Base-by-base conservation (phyloP, 2,797 vertebrate genomes). In the Rhabdomys pumilio region DNA sequence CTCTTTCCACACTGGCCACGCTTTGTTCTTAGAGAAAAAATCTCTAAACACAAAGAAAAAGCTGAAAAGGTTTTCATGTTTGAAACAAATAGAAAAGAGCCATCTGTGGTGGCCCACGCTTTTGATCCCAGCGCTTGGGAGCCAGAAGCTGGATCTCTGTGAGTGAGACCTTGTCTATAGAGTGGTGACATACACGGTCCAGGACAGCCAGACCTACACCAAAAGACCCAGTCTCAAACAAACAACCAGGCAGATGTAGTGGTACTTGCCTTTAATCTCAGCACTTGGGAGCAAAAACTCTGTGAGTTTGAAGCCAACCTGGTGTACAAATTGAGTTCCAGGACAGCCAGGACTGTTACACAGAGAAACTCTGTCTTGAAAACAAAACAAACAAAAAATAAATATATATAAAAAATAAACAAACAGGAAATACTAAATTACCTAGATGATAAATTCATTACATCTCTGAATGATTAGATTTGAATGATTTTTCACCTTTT, bases 101-200 rank as follows among this genome's bases (percentile, higher is more conserved):
- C 6, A 15, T 6, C 31, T 6, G 1, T 44, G 14, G 24, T 63
- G 14, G 24, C 24, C 0, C 24, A 44, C 0, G 2, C 24, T 57
- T 83, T 63, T 31, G 29, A 83, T 61, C 24, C 38, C 57, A 44
- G 38, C 81, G 10, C 38, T 61, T 1, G 26, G 81, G 81, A 63
- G 57, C 3, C 57, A 63, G 81, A 63, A 44, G 59, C 24, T 26
- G 2, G 38, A 63, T 26, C 59, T 63, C 13, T 29, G 22, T 82
- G 80, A 38, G 57, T 6, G 14, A 63, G 26, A 9, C 38, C 57
- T 83, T 14, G n/a, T 17, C 57, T 82, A 41, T 24, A 82, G 3
- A 83, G 38, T 2, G 17, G n/a, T 61, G 57, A 6, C 38, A 61
- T 11, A 29, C 57, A 61, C 11, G 29, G n/a, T 26, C 22, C 22